Evolutionary conservation across 2,888 invertebrate genomes (phyloP), one percentile per base, ranked within the genome.

Genomic region (Nineta flava): DNA sequence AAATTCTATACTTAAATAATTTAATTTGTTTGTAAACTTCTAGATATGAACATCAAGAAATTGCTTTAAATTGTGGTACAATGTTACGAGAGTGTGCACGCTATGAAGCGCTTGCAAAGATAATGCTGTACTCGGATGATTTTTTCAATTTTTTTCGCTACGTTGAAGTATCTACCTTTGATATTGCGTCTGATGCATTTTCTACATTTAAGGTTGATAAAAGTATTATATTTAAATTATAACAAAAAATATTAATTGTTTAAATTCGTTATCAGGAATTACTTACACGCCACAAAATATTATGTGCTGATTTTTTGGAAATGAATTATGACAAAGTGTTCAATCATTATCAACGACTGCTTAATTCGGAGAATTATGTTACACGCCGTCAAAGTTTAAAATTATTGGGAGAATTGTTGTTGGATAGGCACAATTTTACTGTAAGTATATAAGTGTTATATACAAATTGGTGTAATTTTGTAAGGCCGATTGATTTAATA

Each of bases 181-280:
- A 99, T 79, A 97, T 99, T 67, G 99, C 99, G 67, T 97, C 97
- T 58, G 99, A 99, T 83, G 99, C 99, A 72, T 99, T 99, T 76
- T 94, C 97, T 67, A 99, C 99, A 59, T 99, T 99, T 78, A 99
- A 99, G 85, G 95, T 93, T 68, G 56, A 55, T 46, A 46, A 40
- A 46, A 40, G 34, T 16, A 13, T 19, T 42, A 15, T 5, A 31
- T 19, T 12, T 21, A 10, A 17, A 21, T 9, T 26, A 26, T n/a
- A n/a, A 9, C 40, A 2, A n/a, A 13, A 9, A n/a, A 9, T 26
- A 26, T 19, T 19, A 5, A 26, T 26, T 26, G 2, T 21, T 26
- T 17, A n/a, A 38, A 38, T n/a, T 50, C 12, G 19, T 9, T 19
- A 17, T 38, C 68, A 88, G 90, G 92, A 92, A 77, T 76, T 93